Evolutionary conservation across 2,797 vertebrate genomes (phyloP), one percentile per base, ranked within the genome.

Genomic region (Telmatherina bonti): DNA sequence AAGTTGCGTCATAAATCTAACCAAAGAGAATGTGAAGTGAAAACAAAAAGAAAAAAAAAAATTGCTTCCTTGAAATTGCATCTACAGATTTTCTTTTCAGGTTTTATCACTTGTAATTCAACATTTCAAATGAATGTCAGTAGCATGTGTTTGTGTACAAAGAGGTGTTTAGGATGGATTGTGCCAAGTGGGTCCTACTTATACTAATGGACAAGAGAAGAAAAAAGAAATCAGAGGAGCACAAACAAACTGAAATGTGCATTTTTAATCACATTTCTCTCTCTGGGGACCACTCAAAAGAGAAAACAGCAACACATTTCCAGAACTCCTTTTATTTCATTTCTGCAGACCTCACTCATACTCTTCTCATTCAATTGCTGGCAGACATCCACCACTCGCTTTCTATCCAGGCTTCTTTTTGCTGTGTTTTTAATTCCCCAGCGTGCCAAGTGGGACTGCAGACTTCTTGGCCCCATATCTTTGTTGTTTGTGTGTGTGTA

Each of bases 401-500:
- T 72, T 66, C 53, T 51, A 29, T 70, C 53, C 72, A 67, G 79
- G 69, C 62, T 72, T 63, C 55, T 58, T 72, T 62, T 74, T 72
- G 78, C 79, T 85, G 68, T 79, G 67, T 76, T 82, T 85, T 85
- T 82, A 86, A 85, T 85, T 80, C 79, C 62, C 35, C 11, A 69
- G 60, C 76, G 65, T 89, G 86, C 85, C 79, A 81, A 64, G 53
- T 65, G 76, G 78, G 77, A 83, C 79, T 81, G 83, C 69, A 87
- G 78, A 85, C 81, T 84, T 80, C 76, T 86, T 87, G 86, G 86
- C 86, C 82, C 57, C 52, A 47, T 69, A 75, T 78, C 72, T 82
- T 18, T 69, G 70, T 55, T 72, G 26, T 81, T 38, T 62, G 58
- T 67, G 47, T 60, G 53, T 74, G 61, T 65, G 58, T 72, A 60